Percentiles rank a stretch among this genome's conserved stretches.
Conservation (phyloP, 1,140 invertebrate species). For the Diabrotica undecimpunctata region DNA sequence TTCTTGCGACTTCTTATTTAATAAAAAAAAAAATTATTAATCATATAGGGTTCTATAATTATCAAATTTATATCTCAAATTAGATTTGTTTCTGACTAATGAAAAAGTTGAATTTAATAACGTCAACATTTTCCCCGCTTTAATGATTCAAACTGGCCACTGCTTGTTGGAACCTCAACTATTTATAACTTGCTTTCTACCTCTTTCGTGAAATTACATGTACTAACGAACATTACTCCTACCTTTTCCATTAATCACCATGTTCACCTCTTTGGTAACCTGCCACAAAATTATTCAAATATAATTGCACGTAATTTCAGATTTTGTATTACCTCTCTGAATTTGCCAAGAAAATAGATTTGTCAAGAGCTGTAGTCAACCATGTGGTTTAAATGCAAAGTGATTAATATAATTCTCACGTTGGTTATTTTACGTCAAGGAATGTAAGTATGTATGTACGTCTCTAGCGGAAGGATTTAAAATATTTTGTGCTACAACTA, state of each 20-base stretch:
- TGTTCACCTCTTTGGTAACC: slow-evolving; percentile 14
- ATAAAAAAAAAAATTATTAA: no score
- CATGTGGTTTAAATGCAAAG: slow-evolving; percentile 10
- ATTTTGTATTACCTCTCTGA: slow-evolving; percentile 14
- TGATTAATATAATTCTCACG: slow-evolving; percentile 9
- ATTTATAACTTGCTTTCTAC: no score
- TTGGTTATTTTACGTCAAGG: neutral
- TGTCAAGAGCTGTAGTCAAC: slow-evolving; percentile 11
- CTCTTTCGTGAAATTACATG: no score
- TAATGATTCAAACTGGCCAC: no score
- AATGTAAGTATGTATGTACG: neutral
- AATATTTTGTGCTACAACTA: neutral
- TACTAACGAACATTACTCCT: neutral
- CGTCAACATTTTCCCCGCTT: no score
- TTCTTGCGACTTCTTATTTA: no score
- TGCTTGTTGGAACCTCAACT: no score
- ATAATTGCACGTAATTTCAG: slow-evolving; percentile 16
- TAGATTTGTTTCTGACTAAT: no score
- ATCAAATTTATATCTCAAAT: no score
- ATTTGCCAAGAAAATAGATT: slow-evolving; percentile 18
- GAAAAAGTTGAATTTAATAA: no score
- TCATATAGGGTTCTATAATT: no score
- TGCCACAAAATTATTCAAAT: slow-evolving; percentile 17
- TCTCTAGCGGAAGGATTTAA: neutral
- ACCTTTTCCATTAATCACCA: neutral